These are phyloP conservation scores for Loris lydekkerianus DNA, from an alignment of 2,797 vertebrate genomes.

Conservation along the genomic window DNA sequence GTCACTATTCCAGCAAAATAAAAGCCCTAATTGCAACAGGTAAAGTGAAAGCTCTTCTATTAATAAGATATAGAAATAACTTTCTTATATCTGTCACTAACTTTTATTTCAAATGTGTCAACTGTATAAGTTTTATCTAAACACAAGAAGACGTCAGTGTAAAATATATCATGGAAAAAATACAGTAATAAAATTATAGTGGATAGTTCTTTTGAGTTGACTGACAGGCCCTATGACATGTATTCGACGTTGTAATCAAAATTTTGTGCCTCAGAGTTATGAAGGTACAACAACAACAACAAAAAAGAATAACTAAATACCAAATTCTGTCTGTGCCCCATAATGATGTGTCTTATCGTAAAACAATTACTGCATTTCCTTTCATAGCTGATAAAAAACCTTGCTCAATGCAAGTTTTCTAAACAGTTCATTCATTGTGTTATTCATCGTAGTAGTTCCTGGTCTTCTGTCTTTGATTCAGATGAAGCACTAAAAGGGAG, in stretches of 20 bases:
- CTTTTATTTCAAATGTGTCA: slow-evolving; percentile 24
- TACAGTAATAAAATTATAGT: slow-evolving; percentile 64
- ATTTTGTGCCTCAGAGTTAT: slow-evolving; percentile 73
- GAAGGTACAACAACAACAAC: slow-evolving; percentile 40
- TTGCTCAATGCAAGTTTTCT: slow-evolving; percentile 67
- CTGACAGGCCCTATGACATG: slow-evolving; percentile 63
- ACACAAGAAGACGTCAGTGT: not conserved
- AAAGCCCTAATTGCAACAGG: not conserved
- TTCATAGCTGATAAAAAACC: slow-evolving; percentile 77
- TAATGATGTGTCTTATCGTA: slow-evolving; percentile 76
- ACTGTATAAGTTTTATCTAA: not conserved
- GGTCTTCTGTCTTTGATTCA: slow-evolving; percentile 78
- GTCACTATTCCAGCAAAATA: slow-evolving; percentile 23
- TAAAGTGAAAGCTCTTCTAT: slow-evolving; percentile 40
- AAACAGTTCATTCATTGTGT: slow-evolving; percentile 39
- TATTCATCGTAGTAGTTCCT: slow-evolving; percentile 67
- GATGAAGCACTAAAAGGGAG: slow-evolving; percentile 67
- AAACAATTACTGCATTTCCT: slow-evolving; percentile 74
- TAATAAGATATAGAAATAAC: not conserved
- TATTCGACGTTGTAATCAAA: slow-evolving; percentile 79
- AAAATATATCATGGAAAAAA: slow-evolving; percentile 60
- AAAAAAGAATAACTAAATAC: slow-evolving; percentile 78
- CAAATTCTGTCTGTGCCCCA: slow-evolving; percentile 70
- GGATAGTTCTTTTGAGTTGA: slow-evolving; percentile 63
- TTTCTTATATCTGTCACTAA: slow-evolving; percentile 12